Evolutionary conservation across 2,888 invertebrate genomes (phyloP), one percentile per base, ranked within the genome.

Genomic region (Spisula subtruncata): DNA sequence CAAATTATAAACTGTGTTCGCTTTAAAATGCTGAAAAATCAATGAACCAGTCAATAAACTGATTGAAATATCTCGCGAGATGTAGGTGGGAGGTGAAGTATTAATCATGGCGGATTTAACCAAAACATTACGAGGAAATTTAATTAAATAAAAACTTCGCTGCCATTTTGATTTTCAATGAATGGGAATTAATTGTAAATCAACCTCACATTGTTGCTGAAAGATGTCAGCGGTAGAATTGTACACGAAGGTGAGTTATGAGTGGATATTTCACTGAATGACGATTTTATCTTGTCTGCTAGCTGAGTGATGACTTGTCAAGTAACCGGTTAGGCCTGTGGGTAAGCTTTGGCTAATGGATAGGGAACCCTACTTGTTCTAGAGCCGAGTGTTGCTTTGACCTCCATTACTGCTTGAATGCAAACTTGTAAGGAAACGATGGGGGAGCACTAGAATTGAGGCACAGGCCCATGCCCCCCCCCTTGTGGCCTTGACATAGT

Each of bases 31-130:
- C 60, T 60, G 60, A n/a, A 60, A 60, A 60, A 60, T 14, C 60
- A 60, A 60, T n/a, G 60, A 60, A 20, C 60, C 60, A 60, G 20
- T n/a, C 60, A 60, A 60, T 60, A 8, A 60, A 20, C 12, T 20
- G 25, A 60, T n/a, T 60, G 60, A 60, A 60, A 6, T 60, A 20
- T 60, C 60, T 60, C 60, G 60, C 60, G 60, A 60, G 60, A 60
- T 60, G n/a, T 60, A 60, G 60, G 60, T 60, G 60, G 60, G 60
- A 60, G 60, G 60, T 60, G 20, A 60, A n/a, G n/a, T 60, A 18
- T 14, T 25, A 60, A 60, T 60, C 60, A 60, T 60, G 60, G 60
- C 60, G 60, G 60, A 60, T 60, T 60, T 60, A 60, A 60, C 60
- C n/a, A 60, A 60, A 60, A 60, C 60, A 60, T 60, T 25, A 60